A percentile compares a stretch with the other conserved stretches of the same genome.
Evolutionary conservation across 2,888 invertebrate genomes (phyloP).

Genomic region (Urechis unicinctus): DNA sequence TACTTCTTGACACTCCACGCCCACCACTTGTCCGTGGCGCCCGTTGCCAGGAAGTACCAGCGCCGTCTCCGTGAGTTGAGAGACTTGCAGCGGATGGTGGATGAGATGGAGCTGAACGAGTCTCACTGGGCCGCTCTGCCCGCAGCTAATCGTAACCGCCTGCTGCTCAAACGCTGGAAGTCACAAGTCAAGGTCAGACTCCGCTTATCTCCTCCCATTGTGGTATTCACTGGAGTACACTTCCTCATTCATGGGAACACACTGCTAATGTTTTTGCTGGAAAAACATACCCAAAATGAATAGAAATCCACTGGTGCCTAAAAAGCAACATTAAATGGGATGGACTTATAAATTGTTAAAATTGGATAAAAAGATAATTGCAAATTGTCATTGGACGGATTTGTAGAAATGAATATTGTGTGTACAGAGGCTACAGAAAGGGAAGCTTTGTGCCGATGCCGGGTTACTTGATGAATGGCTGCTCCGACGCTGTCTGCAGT

Average conservation of each 20-base stretch:
- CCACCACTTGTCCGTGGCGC: slow-evolving; percentile 85
- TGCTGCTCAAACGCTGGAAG: slow-evolving; percentile 78
- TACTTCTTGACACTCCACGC: slow-evolving; percentile 94
- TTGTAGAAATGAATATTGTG: too few relatives aligned
- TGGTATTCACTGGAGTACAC: too few relatives aligned
- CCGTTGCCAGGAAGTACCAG: slow-evolving; percentile 79
- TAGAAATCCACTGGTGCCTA: too few relatives aligned
- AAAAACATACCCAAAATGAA: too few relatives aligned
- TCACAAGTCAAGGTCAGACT: slow-evolving; percentile 59
- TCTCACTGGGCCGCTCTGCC: slow-evolving; percentile 46
- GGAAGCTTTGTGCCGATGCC: slow-evolving; percentile 87
- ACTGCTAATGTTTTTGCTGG: too few relatives aligned
- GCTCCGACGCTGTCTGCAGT: slow-evolving; percentile 74
- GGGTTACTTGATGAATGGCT: slow-evolving; percentile 79
- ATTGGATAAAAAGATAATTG: too few relatives aligned
- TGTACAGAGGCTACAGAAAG: slow-evolving; percentile 58
- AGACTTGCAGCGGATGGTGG: slow-evolving; percentile 63
- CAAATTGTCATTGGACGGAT: too few relatives aligned
- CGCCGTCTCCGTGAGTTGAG: slow-evolving; percentile 69
- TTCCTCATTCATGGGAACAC: too few relatives aligned
- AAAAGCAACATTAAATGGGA: too few relatives aligned
- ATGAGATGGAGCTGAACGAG: slow-evolving; percentile 56
- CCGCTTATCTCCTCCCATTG: too few relatives aligned
- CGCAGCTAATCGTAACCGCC: slow-evolving; percentile 62
- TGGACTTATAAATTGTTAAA: too few relatives aligned